phyloP scores from a whole-genome alignment of 2,113 vertebrate species.

The Physeter macrocephalus region DNA sequence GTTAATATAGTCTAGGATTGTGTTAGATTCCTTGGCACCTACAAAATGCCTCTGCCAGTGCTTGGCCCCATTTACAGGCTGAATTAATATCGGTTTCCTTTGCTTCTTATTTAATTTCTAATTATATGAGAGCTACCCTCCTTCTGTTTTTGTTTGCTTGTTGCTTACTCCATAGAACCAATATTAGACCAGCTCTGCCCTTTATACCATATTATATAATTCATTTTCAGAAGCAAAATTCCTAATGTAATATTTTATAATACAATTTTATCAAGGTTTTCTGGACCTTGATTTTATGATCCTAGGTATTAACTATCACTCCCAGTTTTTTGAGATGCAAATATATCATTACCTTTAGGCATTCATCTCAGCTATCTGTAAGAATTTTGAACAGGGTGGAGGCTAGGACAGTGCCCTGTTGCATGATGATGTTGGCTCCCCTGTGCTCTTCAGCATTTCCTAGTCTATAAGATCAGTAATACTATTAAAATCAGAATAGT shows the following conservation, averaged over 20 bases:
- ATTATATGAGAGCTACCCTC: neutral
- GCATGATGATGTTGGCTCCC: neutral
- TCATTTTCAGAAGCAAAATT: neutral
- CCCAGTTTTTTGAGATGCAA: neutral
- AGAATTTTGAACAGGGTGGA: neutral
- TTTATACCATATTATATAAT: neutral
- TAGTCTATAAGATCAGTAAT: neutral
- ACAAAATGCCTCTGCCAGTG: neutral
- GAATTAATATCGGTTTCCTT: neutral
- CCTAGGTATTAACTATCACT: neutral
- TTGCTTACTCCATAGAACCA: neutral
- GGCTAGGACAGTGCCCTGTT: neutral
- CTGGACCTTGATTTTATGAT: neutral
- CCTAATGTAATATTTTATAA: neutral
- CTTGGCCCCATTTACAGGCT: neutral
- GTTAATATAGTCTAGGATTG: neutral
- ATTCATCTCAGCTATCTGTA: neutral
- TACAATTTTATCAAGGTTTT: neutral
- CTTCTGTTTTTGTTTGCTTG: neutral
- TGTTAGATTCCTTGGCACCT: neutral
- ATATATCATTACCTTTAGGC: neutral
- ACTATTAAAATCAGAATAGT: neutral
- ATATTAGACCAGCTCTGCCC: neutral
- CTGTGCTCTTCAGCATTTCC: neutral
- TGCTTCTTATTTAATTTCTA: neutral